Evolutionary conservation across 2,888 invertebrate species (phyloP).

Genomic region (Drosophila nr. perissopoda): DNA sequence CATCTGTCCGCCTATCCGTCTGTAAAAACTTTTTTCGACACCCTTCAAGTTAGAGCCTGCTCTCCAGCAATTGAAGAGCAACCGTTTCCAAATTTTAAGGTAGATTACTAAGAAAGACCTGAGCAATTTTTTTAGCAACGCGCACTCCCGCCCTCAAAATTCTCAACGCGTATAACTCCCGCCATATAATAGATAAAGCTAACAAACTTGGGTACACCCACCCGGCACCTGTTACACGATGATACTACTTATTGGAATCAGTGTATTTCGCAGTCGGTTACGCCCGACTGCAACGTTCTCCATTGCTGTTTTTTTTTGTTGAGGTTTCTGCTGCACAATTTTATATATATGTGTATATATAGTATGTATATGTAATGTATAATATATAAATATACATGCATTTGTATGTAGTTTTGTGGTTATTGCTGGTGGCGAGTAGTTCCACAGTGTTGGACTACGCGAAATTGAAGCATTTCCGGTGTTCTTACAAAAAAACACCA

Average conservation of each 20-base stretch:
- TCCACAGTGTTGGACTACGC: slow-evolving; percentile 60
- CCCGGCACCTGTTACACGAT: background rate
- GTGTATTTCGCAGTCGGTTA: background rate
- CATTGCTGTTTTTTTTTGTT: slow-evolving; percentile 39
- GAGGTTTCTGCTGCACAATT: slow-evolving; percentile 42
- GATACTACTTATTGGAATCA: background rate
- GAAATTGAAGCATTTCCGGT: slow-evolving; percentile 76
- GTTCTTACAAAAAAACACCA: slow-evolving; percentile 57
- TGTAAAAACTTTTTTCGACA: background rate
- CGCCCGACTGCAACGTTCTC: slow-evolving; percentile 17
- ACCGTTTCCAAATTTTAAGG: background rate
- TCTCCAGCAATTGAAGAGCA: background rate
- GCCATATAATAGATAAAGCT: background rate
- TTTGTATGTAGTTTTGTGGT: slow-evolving; percentile 24
- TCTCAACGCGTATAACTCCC: background rate
- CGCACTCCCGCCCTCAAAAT: background rate
- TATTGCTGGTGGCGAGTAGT: slow-evolving; percentile 53
- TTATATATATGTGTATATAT: background rate
- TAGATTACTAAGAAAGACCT: background rate
- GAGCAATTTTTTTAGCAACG: background rate
- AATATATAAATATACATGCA: slow-evolving; percentile 14
- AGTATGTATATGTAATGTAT: slow-evolving; percentile 5
- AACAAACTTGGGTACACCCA: background rate
- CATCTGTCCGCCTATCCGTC: background rate
- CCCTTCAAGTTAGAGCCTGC: background rate